Percentiles rank a stretch among this genome's conserved stretches.
phyloP scores from a whole-genome alignment of 2,113 vertebrate species.

The Fulica atra region DNA sequence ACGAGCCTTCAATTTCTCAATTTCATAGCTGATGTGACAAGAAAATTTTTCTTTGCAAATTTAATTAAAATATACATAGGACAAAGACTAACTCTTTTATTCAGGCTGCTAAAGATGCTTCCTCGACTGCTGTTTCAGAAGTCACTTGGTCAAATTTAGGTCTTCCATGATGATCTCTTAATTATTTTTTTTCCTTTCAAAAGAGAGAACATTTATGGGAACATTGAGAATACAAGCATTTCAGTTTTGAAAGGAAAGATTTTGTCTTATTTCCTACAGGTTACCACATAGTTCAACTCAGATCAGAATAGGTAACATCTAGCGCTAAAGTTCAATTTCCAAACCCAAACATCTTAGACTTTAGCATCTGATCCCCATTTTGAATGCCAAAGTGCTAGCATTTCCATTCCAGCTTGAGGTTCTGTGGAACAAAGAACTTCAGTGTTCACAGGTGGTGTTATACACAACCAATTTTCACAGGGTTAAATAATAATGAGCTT shows the following conservation, averaged over 20 bases:
- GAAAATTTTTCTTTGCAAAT: neutral
- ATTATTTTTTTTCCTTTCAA: neutral
- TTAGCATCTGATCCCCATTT: neutral
- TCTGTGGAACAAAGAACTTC: neutral
- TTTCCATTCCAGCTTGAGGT: neutral
- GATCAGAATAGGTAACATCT: neutral
- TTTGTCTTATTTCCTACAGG: neutral
- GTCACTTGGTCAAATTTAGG: neutral
- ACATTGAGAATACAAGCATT: neutral
- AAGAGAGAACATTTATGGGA: neutral
- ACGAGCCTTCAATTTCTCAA: neutral
- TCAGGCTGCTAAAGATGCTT: neutral
- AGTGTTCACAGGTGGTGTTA: neutral
- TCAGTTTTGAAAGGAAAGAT: conserved; percentile 20
- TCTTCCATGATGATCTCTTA: neutral
- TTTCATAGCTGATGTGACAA: neutral
- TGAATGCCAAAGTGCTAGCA: neutral
- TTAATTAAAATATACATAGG: neutral
- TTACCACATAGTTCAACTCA: neutral
- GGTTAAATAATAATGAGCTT: neutral
- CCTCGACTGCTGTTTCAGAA: neutral
- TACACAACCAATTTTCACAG: neutral
- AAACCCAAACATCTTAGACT: neutral
- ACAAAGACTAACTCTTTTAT: neutral
- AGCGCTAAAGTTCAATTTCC: neutral